phyloP scores from a whole-genome alignment of 2,113 vertebrate species.

The Varanus salvator region DNA sequence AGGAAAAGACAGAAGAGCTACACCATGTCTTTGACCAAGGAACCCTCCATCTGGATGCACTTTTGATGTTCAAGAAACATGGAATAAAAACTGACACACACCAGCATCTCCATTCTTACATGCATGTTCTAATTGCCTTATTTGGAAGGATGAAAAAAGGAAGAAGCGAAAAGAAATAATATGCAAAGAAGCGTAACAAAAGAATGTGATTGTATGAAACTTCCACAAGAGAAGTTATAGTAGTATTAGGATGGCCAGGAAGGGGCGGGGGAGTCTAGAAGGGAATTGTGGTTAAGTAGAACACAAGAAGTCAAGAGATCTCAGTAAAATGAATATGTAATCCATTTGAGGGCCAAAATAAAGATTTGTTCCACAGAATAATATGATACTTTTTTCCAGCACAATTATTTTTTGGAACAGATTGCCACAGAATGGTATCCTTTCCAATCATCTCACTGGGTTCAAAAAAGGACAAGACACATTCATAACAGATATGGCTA shows the following conservation, averaged over 20 bases:
- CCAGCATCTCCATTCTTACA: neutral
- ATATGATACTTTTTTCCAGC: neutral
- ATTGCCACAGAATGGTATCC: neutral
- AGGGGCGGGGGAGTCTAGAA: neutral
- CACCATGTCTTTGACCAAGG: too few species aligned
- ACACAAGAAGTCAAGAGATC: neutral
- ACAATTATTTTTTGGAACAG: neutral
- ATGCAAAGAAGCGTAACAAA: neutral
- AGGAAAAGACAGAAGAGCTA: too few species aligned
- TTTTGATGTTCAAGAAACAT: neutral
- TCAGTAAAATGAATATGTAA: neutral
- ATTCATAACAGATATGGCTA: neutral
- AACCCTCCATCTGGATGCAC: too few species aligned
- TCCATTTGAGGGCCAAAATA: neutral
- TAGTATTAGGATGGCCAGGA: too few species aligned
- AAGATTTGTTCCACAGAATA: neutral
- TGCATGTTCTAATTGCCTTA: neutral
- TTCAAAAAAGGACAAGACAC: neutral
- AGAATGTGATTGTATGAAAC: neutral
- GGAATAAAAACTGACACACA: neutral
- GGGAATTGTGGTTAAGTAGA: neutral
- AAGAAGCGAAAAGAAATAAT: neutral
- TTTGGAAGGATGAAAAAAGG: too few species aligned
- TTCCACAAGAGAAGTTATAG: neutral
- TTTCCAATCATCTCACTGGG: neutral